A percentile compares a stretch with the other conserved stretches of the same genome.
Evolutionary conservation across 1,140 invertebrate genomes (phyloP).

Genomic region (Brachionus asplanchnoidis): DNA sequence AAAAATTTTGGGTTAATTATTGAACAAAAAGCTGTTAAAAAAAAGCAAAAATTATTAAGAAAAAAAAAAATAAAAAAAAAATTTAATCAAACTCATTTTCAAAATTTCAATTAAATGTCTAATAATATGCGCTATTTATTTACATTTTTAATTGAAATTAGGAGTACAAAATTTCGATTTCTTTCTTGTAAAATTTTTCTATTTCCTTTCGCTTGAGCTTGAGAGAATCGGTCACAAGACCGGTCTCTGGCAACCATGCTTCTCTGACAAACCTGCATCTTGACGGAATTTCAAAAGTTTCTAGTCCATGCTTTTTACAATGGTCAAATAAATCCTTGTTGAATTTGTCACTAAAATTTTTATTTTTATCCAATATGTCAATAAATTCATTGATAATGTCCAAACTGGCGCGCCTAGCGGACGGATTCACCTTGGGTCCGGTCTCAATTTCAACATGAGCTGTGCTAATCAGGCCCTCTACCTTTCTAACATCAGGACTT

Average conservation of each 20-base stretch:
- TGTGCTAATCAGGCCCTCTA: background rate
- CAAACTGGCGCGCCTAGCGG: background rate
- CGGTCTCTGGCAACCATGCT: constrained; percentile 90
- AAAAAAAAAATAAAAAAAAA: background rate
- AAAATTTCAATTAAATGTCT: too few relatives aligned
- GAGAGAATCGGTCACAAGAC: constrained; percentile 90
- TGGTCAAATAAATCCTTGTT: constrained; percentile 39
- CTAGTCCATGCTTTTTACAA: constrained; percentile 50
- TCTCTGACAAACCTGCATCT: constrained; percentile 80
- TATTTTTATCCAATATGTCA: constrained; percentile 9
- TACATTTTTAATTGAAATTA: background rate
- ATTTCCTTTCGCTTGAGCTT: constrained; percentile 73
- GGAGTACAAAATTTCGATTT: constrained; percentile 18
- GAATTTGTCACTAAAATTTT: background rate
- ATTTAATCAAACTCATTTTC: background rate
- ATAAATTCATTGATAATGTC: constrained; percentile 40
- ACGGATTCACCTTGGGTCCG: background rate
- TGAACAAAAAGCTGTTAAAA: too few relatives aligned
- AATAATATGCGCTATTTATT: background rate
- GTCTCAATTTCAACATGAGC: constrained; percentile 25
- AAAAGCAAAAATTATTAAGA: too few relatives aligned
- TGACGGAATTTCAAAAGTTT: constrained; percentile 86
- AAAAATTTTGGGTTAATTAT: too few relatives aligned
- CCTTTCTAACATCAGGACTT: constrained; percentile 9
- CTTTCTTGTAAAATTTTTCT: constrained; percentile 28